These are phyloP conservation scores for Spinus pinus DNA, from an alignment of 2,797 vertebrate genomes.

Conservation along the genomic window DNA sequence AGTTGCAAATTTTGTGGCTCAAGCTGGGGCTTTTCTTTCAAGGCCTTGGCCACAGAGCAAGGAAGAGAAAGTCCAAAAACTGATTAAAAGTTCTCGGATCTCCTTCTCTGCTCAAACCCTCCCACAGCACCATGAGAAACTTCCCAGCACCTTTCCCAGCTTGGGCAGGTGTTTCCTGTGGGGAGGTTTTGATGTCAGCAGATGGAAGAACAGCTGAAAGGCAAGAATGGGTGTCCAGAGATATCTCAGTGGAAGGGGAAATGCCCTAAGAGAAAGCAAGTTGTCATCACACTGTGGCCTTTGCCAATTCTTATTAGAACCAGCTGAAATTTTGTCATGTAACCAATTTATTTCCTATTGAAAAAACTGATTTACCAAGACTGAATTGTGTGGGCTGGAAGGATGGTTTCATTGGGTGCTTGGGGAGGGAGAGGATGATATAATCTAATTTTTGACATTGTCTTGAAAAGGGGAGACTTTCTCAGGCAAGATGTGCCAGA, in stretches of 20 bases:
- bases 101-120: background rate
- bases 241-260: background rate
- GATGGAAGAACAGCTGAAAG: background rate
- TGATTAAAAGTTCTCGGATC: background rate
- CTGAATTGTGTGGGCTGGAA: background rate
- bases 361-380: background rate
- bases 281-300: background rate
- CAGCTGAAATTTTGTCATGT: background rate
- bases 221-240: background rate
- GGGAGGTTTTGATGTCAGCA: background rate
- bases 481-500: background rate
- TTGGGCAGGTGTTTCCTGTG: background rate
- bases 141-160: background rate
- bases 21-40: background rate
- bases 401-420: background rate
- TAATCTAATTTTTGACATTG: background rate
- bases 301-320: background rate
- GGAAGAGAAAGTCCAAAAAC: background rate
- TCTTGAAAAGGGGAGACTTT: constrained; percentile 5
- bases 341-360: background rate
- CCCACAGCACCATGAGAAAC: background rate
- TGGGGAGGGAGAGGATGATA: background rate
- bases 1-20: background rate
- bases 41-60: background rate
- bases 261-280: background rate